Base-by-base conservation (phyloP, 1,140 invertebrate genomes). In the Zaprionus lachaisei region DNA sequence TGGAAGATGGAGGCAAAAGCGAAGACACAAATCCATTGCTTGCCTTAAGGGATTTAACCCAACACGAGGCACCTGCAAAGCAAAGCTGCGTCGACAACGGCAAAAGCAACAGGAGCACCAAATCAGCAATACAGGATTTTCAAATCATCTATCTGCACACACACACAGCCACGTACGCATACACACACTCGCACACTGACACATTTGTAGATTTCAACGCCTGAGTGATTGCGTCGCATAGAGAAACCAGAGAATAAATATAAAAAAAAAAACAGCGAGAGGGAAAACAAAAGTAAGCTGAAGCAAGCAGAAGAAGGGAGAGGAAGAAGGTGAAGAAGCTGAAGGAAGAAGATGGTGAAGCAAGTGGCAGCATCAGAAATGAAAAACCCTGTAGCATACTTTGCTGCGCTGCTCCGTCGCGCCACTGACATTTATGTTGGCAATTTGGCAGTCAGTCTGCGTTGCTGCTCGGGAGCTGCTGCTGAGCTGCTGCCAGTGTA, bases 51-150 rank as follows among this genome's bases (percentile, higher is more conserved):
- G 81, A 89, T 72, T 90, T 89, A 81, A 84, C 78, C 81, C 85
- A 72, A 68, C 63, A 80, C 31, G 47, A 34, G 37, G 65, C 80
- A 86, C 72, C 81, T 87, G 83, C 41, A 89, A 80, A 85, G 83
- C 80, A 87, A 86, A 87, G 80, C 83, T 87, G 72, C 80, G 84
- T 83, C 66, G 69, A 82, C 79, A 69, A 77, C 73, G 54, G 37
- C 72, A 60, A 54, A 20, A 54, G 66, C 63, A 68, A 57, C 66
- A 66, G 64, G 68, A 77, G 51, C 70, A 83, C 77, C 80, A 87
- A 87, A 87, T 87, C 83, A 89, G 83, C 84, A 87, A 87, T 90
- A 89, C 84, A 89, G 81, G 85, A 90, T 89, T 89, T 90, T 80
- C 79, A 89, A 89, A 89, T 89, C 85, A 85, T 85, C 81, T 81